A percentile compares a stretch with the other conserved stretches of the same genome.
phyloP scores from a whole-genome alignment of 2,113 vertebrate genomes.

The Harpagus bidentatus region DNA sequence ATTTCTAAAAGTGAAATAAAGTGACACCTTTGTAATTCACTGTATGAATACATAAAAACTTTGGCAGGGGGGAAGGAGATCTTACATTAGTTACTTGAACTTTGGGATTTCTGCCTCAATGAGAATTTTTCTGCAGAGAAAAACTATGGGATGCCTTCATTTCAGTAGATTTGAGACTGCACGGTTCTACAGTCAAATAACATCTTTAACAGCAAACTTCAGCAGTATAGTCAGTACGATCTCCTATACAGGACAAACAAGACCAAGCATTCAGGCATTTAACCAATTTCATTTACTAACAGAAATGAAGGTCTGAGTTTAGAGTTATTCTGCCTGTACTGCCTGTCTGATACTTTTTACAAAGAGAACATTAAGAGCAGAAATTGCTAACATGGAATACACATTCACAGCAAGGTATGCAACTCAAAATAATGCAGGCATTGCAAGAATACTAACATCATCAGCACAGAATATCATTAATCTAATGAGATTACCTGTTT shows the following conservation, averaged over 20 bases:
- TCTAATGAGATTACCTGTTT: neutral
- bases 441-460: neutral
- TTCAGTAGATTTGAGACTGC: neutral
- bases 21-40: neutral
- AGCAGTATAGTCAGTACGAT: neutral
- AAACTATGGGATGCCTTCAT: neutral
- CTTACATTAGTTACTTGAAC: neutral
- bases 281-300: conserved; percentile 17
- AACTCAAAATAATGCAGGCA: neutral
- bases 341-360: neutral
- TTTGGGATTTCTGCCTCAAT: neutral
- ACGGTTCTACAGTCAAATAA: neutral
- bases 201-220: neutral
- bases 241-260: neutral
- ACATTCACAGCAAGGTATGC: neutral
- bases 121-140: neutral
- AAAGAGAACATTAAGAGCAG: neutral
- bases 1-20: neutral
- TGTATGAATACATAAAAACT: neutral
- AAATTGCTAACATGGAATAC: neutral
- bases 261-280: neutral
- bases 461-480: neutral
- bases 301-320: conserved; percentile 3
- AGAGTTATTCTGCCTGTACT: neutral
- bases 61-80: neutral